phyloP scores from a whole-genome alignment of 2,113 vertebrate genomes.

The Ctenomys sociabilis region DNA sequence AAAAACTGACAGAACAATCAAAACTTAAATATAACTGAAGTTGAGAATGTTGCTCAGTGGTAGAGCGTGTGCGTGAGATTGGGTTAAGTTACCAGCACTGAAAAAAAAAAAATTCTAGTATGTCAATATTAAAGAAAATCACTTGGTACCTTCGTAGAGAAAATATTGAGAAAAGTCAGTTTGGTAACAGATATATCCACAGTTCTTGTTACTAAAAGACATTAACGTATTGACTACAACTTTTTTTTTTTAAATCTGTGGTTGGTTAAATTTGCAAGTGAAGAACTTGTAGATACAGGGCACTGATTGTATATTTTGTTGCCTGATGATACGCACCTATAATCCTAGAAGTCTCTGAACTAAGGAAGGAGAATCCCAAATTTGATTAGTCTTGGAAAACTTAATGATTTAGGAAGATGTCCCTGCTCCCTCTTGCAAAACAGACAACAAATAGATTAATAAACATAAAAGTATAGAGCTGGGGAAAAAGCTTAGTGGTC shows the following conservation, averaged over 20 bases:
- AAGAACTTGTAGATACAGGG: background rate
- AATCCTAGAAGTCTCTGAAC: background rate
- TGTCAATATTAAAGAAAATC: background rate
- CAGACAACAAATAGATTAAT: too few species aligned
- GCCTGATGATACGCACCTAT: too few species aligned
- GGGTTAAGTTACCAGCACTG: background rate
- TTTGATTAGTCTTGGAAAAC: background rate
- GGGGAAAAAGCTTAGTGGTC: too few species aligned
- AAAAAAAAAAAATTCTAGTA: background rate
- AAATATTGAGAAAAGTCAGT: background rate
- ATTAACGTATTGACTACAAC: background rate
- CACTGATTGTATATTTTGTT: background rate
- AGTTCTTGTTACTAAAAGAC: background rate
- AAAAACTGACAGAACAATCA: background rate
- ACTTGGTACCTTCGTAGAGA: background rate
- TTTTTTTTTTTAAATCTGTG: background rate
- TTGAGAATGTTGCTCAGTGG: background rate
- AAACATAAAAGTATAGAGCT: too few species aligned
- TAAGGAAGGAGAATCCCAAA: background rate
- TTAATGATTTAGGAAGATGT: background rate
- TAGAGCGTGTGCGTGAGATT: background rate
- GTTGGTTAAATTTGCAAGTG: background rate
- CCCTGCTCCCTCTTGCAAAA: too few species aligned
- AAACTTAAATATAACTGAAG: background rate
- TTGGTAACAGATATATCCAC: background rate